These are phyloP conservation scores for Lordiphosa andalusiaca DNA, from an alignment of 2,888 invertebrate genomes.

Conservation along the genomic window DNA sequence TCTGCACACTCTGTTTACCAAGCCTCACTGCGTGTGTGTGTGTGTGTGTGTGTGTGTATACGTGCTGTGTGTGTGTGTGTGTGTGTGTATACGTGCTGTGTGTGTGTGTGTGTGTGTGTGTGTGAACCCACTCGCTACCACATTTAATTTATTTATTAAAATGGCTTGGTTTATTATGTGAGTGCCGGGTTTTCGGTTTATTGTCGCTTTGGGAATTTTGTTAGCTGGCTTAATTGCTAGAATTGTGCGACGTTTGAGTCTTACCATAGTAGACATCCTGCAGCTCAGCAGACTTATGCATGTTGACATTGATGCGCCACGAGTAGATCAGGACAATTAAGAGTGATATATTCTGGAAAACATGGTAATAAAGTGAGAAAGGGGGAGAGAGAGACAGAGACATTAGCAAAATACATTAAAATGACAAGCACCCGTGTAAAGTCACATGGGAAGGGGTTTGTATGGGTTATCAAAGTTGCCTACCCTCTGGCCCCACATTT, in stretches of 20 bases:
- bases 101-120: background rate
- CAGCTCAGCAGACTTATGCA: constrained; percentile 85
- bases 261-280: constrained; percentile 90
- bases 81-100: background rate
- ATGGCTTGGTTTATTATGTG: constrained; percentile 41
- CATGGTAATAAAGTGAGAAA: constrained; percentile 1
- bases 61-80: constrained; percentile 1
- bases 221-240: constrained; percentile 39
- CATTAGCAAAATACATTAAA: constrained; percentile 10
- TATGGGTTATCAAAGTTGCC: constrained; percentile 24
- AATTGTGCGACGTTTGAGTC: constrained; percentile 48
- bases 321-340: constrained; percentile 87
- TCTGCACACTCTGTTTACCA: background rate
- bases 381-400: background rate
- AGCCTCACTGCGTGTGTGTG: constrained; percentile 5
- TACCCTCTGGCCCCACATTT: constrained; percentile 8
- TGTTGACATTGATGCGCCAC: constrained; percentile 88
- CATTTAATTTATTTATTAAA: constrained; percentile 53
- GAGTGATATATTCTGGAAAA: constrained; percentile 86
- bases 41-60: too few relatives aligned
- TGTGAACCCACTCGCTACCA: background rate
- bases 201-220: constrained; percentile 27
- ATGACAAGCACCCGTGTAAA: constrained; percentile 20
- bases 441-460: constrained; percentile 1
- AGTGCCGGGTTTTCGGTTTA: constrained; percentile 22